Percentiles rank a stretch among this genome's conserved stretches.
Evolutionary conservation across 2,797 vertebrate species (phyloP).

Genomic region (Enteromius mattozi): DNA sequence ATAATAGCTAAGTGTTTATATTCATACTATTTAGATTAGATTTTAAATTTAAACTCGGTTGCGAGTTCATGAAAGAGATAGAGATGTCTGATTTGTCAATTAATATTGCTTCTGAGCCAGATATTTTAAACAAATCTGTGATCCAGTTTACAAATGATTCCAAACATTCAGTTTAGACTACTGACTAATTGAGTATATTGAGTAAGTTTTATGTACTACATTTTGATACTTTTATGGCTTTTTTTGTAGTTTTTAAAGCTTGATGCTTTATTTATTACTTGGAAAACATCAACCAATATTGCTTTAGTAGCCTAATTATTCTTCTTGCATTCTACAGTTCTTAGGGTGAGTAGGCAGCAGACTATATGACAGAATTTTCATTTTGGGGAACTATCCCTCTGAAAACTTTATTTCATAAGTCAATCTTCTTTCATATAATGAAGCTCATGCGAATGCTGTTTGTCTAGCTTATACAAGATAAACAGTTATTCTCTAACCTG

Average conservation of each 20-base stretch:
- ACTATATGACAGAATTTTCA: neutral
- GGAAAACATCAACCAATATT: neutral
- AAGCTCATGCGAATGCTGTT: neutral
- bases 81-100: neutral
- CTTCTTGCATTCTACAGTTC: neutral
- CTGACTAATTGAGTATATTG: neutral
- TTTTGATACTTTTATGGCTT: neutral
- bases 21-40: no score
- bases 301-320: neutral
- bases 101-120: neutral
- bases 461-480: conserved; percentile 41
- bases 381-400: neutral
- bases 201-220: neutral
- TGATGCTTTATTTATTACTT: neutral
- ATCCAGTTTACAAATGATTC: neutral
- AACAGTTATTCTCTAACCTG: conserved; percentile 42
- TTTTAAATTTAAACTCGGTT: neutral
- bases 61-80: neutral
- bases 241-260: neutral
- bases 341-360: neutral
- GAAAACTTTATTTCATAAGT: neutral
- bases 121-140: neutral
- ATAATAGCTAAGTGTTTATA: no score
- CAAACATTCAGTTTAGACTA: neutral
- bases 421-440: conserved; percentile 5